A percentile compares a stretch with the other conserved stretches of the same genome.
Conservation (phyloP, 1,140 invertebrate species). For the Phenacoccus solenopsis region DNA sequence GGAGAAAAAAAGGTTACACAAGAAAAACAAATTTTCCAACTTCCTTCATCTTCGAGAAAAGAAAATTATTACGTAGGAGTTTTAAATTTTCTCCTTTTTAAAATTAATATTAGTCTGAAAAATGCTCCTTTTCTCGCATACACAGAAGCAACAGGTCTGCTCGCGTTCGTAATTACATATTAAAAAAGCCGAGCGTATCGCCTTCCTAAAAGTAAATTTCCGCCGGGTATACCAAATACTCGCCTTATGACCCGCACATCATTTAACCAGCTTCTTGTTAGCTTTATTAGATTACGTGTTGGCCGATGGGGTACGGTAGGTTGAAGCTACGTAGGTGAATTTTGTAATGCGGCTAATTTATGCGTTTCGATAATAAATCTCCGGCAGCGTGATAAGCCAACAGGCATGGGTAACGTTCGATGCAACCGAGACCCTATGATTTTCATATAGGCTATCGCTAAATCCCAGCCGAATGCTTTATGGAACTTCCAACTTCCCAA, state of each 20-base stretch:
- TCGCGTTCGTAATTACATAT: background rate
- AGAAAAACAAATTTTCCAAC: conserved; percentile 15
- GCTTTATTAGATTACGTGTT: conserved; percentile 2
- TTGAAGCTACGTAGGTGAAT: no score
- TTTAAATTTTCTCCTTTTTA: no score
- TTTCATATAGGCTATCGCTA: no score
- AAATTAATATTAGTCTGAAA: no score
- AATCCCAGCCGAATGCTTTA: no score
- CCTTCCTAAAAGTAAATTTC: background rate
- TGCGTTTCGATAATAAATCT: background rate
- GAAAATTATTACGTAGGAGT: no score
- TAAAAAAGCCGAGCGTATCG: background rate
- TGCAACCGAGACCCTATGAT: background rate
- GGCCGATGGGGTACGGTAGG: background rate
- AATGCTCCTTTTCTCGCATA: no score
- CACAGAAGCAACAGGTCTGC: background rate
- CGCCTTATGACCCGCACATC: background rate
- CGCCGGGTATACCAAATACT: background rate
- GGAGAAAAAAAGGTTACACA: background rate
- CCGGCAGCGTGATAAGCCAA: background rate
- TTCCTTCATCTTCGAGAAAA: background rate
- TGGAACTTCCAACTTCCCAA: no score
- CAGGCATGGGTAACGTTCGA: background rate
- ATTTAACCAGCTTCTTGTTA: background rate
- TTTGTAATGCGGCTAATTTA: background rate